Base-by-base conservation (phyloP, 92 coral and sea anemone genomes). In the Heliopora coerulea region DNA sequence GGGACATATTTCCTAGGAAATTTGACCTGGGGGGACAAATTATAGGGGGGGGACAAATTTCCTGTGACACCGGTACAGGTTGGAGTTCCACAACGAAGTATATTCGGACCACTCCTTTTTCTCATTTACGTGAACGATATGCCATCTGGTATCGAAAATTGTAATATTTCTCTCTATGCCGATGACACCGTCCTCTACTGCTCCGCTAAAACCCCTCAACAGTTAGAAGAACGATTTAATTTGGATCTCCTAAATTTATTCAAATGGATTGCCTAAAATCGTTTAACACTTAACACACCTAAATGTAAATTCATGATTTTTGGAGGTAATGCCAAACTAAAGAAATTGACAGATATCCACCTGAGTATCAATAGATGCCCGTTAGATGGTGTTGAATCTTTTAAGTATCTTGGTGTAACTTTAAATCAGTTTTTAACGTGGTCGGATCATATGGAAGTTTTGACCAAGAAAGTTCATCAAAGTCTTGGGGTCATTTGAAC, bases 251-350 rank as follows among this genome's bases (percentile, higher is more conserved):
- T 23, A 6, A 13, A 23, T 56, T 6, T 14, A 14, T 14, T 7
- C 6, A 23, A 3, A 8, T 56, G 30, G 29, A 13, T 56, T 56
- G 23, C 6, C 30, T 1, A 3, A 3, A 56, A 56, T 56, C 61
- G 14, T 3, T 15, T 56, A 56, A 56, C 61, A 4, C 30, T 56
- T 9, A 56, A 56, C 42, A 34, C 17, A 26, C n/a, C 57, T 28
- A 67, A 67, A 46, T 67, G 40, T n/a, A 67, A 67, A 46, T 67
- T 67, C 34, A 67, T 52, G 27, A 19, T 67, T 9, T 20, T 41
- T 52, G 74, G 74, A 25, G 57, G 74, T 15, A 19, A 14, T 14
- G 3, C 3, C 14, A 56, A 23, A 23, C 28, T 56, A 29, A 13
- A 14, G 23, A 14, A 9, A 14, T 56, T 17, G 30, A 14, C 14